phyloP scores from a whole-genome alignment of 2,113 vertebrate species.

The Calonectris borealis region DNA sequence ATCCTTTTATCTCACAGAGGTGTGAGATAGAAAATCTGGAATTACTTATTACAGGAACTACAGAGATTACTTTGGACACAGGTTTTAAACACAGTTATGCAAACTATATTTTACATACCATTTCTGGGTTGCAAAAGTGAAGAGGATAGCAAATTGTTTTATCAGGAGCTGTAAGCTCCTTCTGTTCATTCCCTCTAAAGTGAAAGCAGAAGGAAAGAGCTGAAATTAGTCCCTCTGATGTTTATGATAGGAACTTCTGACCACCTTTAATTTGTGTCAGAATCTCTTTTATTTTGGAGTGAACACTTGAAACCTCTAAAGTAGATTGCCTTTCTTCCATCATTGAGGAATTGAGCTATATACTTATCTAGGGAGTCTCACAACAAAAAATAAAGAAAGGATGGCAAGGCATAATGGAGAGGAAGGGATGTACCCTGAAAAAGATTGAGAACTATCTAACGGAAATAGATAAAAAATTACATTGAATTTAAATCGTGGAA shows the following conservation, averaged over 20 bases:
- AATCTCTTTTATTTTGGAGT: too few relatives aligned
- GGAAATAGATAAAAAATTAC: not conserved
- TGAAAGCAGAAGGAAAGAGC: not conserved
- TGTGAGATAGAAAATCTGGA: not conserved
- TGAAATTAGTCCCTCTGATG: not conserved
- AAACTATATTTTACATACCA: not conserved
- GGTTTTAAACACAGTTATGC: not conserved
- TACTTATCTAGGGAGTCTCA: not conserved
- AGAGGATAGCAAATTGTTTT: not conserved
- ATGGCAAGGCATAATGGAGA: not conserved
- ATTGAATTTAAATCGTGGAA: not conserved
- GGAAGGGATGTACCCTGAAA: not conserved
- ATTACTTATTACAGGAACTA: not conserved
- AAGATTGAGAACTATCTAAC: not conserved
- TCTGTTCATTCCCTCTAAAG: not conserved
- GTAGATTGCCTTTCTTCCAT: not conserved
- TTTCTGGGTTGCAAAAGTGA: not conserved
- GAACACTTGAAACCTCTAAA: not conserved
- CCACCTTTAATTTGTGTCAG: not conserved
- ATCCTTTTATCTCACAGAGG: not conserved
- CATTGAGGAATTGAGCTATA: not conserved
- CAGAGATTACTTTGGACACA: not conserved
- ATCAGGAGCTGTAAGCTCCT: not conserved
- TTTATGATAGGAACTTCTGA: not conserved
- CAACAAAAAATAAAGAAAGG: not conserved